phyloP scores from a whole-genome alignment of 2,797 vertebrate genomes.

The Valencia hispanica region DNA sequence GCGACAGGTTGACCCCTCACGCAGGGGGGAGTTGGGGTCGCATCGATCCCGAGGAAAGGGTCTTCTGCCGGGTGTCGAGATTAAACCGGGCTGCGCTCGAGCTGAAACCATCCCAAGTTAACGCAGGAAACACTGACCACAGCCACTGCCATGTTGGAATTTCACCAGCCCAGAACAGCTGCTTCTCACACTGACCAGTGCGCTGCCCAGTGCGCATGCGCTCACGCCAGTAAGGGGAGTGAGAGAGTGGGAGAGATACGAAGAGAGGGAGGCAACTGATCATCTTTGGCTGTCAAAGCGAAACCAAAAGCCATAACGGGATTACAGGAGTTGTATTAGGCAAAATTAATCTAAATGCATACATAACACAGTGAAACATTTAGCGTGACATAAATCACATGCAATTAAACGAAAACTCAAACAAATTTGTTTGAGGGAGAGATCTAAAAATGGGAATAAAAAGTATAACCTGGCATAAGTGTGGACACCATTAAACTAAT shows the following conservation, averaged over 20 bases:
- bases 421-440: neutral
- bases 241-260: neutral
- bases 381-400: neutral
- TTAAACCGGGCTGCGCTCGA: slow-evolving; percentile 87
- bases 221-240: slow-evolving; percentile 74
- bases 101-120: slow-evolving; percentile 94
- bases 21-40: slow-evolving; percentile 81
- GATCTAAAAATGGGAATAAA: neutral
- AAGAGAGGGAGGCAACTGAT: slow-evolving; percentile 7
- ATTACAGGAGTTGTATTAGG: neutral
- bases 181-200: slow-evolving; percentile 90
- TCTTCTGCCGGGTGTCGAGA: slow-evolving; percentile 83
- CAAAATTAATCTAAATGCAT: neutral
- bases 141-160: slow-evolving; percentile 99
- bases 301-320: neutral
- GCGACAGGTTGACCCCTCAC: slow-evolving; percentile 79
- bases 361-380: neutral
- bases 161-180: slow-evolving; percentile 94
- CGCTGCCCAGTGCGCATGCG: slow-evolving; percentile 90
- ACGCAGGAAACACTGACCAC: slow-evolving; percentile 91
- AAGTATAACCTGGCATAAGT: neutral
- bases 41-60: slow-evolving; percentile 85
- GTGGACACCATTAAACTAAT: neutral
- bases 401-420: neutral
- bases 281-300: slow-evolving; percentile 9